A percentile compares a stretch with the other conserved stretches of the same genome.
Evolutionary conservation across 2,797 vertebrate species (phyloP).

Genomic region (Amblyraja radiata): DNA sequence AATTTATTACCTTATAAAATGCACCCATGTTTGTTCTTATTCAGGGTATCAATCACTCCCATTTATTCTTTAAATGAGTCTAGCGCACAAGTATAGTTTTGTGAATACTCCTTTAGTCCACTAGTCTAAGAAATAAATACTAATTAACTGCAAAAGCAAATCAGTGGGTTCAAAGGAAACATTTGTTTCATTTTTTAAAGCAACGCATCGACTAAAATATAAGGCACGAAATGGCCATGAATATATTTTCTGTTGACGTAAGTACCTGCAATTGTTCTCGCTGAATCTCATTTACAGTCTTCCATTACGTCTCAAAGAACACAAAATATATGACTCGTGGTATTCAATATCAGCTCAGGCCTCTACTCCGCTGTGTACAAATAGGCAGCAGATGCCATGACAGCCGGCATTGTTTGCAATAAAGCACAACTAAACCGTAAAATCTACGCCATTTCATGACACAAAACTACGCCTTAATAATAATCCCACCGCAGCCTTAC

Average conservation of each 20-base stretch:
- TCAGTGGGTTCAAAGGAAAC: not conserved
- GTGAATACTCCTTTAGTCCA: not conserved
- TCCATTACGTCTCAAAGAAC: constrained; percentile 56
- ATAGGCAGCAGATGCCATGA: constrained; percentile 57
- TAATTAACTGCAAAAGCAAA: not conserved
- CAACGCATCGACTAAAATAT: constrained; percentile 15
- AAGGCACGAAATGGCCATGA: constrained; percentile 3
- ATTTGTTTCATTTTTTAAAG: constrained; percentile 17
- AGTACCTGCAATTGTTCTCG: constrained; percentile 24
- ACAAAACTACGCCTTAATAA: constrained; percentile 47
- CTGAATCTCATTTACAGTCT: constrained; percentile 52
- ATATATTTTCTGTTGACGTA: constrained; percentile 21
- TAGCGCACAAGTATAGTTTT: not conserved
- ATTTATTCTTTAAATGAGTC: constrained; percentile 8
- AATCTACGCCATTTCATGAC: constrained; percentile 51
- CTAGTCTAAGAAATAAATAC: not conserved
- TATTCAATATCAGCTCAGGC: constrained; percentile 53
- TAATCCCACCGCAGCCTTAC: constrained; percentile 21
- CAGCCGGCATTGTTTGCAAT: constrained; percentile 57
- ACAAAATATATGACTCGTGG: constrained; percentile 58
- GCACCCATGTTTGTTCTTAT: not conserved
- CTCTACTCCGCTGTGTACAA: constrained; percentile 56
- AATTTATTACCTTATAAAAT: constrained; percentile 25
- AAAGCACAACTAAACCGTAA: constrained; percentile 55
- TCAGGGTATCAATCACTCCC: not conserved